A percentile compares a stretch with the other conserved stretches of the same genome.
These are phyloP conservation scores for Gymnocheta viridis DNA, from an alignment of 2,888 invertebrate species.

Conservation along the genomic window DNA sequence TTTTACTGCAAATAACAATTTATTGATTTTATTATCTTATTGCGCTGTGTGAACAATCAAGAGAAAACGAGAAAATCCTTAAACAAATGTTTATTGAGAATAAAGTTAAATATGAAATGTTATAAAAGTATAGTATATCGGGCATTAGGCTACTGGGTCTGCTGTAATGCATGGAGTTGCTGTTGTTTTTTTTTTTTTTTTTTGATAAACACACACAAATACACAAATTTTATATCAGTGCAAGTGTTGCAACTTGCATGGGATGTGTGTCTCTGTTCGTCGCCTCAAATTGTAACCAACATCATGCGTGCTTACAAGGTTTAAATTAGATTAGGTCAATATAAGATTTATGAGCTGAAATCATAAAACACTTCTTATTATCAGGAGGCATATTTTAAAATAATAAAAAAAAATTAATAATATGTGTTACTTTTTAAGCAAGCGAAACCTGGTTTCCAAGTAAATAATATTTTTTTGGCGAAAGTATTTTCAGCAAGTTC, in stretches of 20 bases:
- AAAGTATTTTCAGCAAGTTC: too few species aligned
- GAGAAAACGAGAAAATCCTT: slow-evolving; percentile 21
- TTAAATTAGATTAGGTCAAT: slow-evolving; percentile 69
- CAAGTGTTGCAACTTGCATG: slow-evolving; percentile 37
- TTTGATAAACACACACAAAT: neutral
- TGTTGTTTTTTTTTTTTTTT: neutral
- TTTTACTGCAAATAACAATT: slow-evolving; percentile 59
- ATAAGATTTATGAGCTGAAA: slow-evolving; percentile 61
- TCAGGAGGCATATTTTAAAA: too few species aligned
- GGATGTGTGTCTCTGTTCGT: slow-evolving; percentile 9
- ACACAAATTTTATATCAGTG: slow-evolving; percentile 33
- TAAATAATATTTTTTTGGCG: too few species aligned
- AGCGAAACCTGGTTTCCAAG: neutral
- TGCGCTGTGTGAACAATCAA: slow-evolving; percentile 17
- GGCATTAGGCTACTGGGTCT: slow-evolving; percentile 72
- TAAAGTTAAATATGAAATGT: slow-evolving; percentile 20
- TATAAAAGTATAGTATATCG: slow-evolving; percentile 38
- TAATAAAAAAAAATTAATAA: neutral
- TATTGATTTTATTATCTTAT: slow-evolving; percentile 56
- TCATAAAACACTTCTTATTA: slow-evolving; percentile 51
- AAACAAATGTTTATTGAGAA: slow-evolving; percentile 36
- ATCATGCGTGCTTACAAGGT: slow-evolving; percentile 57
- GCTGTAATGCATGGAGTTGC: slow-evolving; percentile 16
- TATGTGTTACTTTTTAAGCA: neutral
- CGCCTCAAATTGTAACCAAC: slow-evolving; percentile 22